Evolutionary conservation across 2,797 vertebrate species (phyloP), one percentile per base, ranked within the genome.

Genomic region (Mus caroli): DNA sequence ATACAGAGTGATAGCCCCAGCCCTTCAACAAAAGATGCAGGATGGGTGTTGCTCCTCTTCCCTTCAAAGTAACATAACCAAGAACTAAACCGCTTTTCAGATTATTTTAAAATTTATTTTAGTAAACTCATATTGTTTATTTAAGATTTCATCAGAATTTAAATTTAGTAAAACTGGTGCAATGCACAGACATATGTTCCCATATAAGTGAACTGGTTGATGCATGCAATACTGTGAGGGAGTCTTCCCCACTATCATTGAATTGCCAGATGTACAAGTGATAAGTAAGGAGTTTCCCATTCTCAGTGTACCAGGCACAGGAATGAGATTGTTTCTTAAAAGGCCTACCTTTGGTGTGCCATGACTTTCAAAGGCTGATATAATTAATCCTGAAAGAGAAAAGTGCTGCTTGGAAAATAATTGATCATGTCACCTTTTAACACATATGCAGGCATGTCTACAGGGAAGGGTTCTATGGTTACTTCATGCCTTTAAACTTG

Each of bases 391-490:
- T 24, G 71, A 93, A 77, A 50, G 2, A 83, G 54, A 67, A 94
- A 95, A 67, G 13, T 31, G 28, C 73, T 40, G 52, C 50, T 94
- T 86, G 85, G 80, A 77, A 95, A 88, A 92, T 62, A 91, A 96
- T n/a, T 90, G 43, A 17, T 52, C 43, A 28, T 50, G 14, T 40
- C n/a, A 52, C 58, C 22, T 58, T 76, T 96, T 73, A 88, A 64
- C 64, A 17, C 5, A 52, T 4, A 50, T 31, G 4, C 22, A 86
- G 52, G 9, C 17, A 12, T n/a, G 43, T 90, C 37, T 43, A 5
- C 40, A 50, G 80, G 88, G 40, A 91, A 93, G 31, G 24, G 12
- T 28, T 34, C 19, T 64, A 60, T 64, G 26, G 17, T 52, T 58
- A 84, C 54, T 54, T 92, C 37, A 96, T 67, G 15, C 60, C 54